A percentile compares a stretch with the other conserved stretches of the same genome.
phyloP scores from a whole-genome alignment of 2,797 vertebrate genomes.

The Hippocampus kuda region DNA sequence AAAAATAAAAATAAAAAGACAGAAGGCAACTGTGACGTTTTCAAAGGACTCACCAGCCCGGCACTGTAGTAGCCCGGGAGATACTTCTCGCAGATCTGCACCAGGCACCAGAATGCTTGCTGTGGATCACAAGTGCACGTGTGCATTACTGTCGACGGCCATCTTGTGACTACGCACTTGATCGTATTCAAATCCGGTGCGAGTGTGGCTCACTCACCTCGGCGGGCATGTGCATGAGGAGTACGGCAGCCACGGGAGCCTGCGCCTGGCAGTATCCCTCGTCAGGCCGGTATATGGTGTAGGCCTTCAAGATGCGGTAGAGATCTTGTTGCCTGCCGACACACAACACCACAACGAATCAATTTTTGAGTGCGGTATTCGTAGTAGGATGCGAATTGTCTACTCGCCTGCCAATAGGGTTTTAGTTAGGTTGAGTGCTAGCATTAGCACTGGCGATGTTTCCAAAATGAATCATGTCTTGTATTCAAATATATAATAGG shows the following conservation, averaged over 20 bases:
- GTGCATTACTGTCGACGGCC: neutral
- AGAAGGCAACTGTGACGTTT: neutral
- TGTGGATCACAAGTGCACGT: conserved; percentile 32
- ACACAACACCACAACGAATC: neutral
- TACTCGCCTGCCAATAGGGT: too few relatives aligned
- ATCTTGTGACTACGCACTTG: neutral
- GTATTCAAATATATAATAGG: too few relatives aligned
- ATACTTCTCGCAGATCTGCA: conserved; percentile 88
- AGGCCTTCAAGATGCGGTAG: conserved; percentile 84
- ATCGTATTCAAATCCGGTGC: neutral
- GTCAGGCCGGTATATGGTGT: conserved; percentile 81
- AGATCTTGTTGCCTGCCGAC: conserved; percentile 79
- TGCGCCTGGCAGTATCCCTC: conserved; percentile 92
- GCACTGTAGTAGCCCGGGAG: conserved; percentile 90
- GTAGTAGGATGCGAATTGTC: neutral
- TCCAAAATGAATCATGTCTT: too few relatives aligned
- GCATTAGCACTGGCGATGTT: too few relatives aligned
- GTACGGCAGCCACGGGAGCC: conserved; percentile 83
- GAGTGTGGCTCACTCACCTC: conserved; percentile 71
- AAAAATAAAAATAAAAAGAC: neutral
- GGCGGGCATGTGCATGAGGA: conserved; percentile 94
- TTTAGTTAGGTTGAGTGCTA: too few relatives aligned
- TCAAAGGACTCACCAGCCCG: conserved; percentile 72
- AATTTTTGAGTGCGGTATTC: neutral
- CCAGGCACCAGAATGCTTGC: conserved; percentile 93